phyloP scores from a whole-genome alignment of 2,888 invertebrate species.

The Litoditis marina region DNA sequence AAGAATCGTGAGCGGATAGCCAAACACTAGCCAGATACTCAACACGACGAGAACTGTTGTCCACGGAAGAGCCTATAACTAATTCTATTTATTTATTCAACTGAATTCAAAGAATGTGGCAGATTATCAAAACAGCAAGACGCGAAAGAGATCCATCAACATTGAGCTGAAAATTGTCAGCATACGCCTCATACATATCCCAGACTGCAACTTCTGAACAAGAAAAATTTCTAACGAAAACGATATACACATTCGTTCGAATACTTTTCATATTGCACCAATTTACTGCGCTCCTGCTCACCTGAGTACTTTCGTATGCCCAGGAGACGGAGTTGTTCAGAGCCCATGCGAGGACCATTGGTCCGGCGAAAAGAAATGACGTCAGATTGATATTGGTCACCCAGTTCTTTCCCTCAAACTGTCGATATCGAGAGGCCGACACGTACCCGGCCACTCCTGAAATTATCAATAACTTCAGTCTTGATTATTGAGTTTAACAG shows the following conservation, averaged over 20 bases:
- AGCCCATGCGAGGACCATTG: constrained; percentile 66
- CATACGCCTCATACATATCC: too few species aligned
- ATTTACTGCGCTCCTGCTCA: too few species aligned
- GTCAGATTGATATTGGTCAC: constrained; percentile 67
- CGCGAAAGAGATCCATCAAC: too few species aligned
- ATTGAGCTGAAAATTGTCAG: too few species aligned
- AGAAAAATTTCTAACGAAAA: not conserved
- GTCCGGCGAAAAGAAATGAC: constrained; percentile 65
- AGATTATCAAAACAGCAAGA: too few species aligned
- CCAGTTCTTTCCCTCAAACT: constrained; percentile 65
- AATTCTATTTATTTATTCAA: too few species aligned
- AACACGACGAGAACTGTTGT: constrained; percentile 65
- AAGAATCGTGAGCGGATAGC: constrained; percentile 66
- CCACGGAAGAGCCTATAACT: constrained; percentile 64
- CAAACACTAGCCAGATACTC: constrained; percentile 65
- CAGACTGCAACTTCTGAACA: too few species aligned
- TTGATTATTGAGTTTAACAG: too few species aligned
- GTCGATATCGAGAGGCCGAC: constrained; percentile 64
- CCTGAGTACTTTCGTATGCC: constrained; percentile 65
- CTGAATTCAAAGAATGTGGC: too few species aligned
- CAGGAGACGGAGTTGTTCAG: constrained; percentile 66
- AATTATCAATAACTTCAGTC: constrained; percentile 8
- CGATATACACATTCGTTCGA: too few species aligned
- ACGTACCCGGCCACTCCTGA: constrained; percentile 66
- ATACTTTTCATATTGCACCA: not conserved